Evolutionary conservation across 1,140 invertebrate species (phyloP).

Genomic region (Ips typographus): DNA sequence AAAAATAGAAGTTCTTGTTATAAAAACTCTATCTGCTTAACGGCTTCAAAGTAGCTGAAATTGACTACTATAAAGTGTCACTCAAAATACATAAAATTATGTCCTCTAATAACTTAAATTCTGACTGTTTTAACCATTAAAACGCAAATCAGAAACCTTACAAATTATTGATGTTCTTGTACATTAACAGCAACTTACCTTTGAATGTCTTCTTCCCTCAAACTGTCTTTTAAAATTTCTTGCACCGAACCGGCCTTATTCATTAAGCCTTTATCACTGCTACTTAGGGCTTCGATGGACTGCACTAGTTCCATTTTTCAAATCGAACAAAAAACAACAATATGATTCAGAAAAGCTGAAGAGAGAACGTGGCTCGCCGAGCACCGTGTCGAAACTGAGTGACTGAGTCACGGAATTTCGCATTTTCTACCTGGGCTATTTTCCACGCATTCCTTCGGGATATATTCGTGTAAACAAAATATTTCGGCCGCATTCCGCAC

Average conservation of each 20-base stretch:
- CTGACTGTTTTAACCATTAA: too few species aligned
- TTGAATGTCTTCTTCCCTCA: neutral
- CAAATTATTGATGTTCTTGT: too few species aligned
- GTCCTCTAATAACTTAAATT: too few species aligned
- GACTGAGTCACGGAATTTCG: slow-evolving; percentile 20
- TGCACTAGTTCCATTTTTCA: slow-evolving; percentile 2
- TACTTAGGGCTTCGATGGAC: neutral
- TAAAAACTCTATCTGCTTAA: too few species aligned
- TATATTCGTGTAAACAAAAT: slow-evolving; percentile 24
- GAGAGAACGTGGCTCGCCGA: neutral
- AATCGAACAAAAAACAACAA: slow-evolving; percentile 2
- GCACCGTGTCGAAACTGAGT: neutral
- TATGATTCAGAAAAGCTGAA: too few species aligned
- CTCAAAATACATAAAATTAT: too few species aligned
- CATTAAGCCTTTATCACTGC: neutral
- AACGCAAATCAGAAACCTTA: too few species aligned
- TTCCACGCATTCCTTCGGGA: slow-evolving; percentile 8
- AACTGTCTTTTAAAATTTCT: slow-evolving; percentile 2
- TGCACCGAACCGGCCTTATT: neutral
- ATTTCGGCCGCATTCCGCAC: slow-evolving; percentile 17
- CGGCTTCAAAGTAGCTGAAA: too few species aligned
- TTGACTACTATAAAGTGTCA: too few species aligned
- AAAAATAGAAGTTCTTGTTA: too few species aligned
- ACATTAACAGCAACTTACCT: too few species aligned
- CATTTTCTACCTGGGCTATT: slow-evolving; percentile 10